Evolutionary conservation across 2,888 invertebrate species (phyloP).

Genomic region (Rhodophaea formosa): DNA sequence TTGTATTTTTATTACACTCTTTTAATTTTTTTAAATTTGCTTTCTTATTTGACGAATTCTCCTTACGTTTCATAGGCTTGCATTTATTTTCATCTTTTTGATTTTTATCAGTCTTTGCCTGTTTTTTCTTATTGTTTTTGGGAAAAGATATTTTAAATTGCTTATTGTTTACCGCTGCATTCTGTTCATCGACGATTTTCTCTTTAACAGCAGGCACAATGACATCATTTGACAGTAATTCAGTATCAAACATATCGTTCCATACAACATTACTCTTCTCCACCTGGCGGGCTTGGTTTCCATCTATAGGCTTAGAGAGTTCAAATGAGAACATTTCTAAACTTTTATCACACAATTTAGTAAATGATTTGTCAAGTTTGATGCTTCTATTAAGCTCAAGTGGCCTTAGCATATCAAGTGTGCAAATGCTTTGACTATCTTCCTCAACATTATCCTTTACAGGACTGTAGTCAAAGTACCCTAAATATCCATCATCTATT

Average conservation of each 20-base stretch:
- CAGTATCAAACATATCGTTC: conserved; percentile 60
- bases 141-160: not conserved
- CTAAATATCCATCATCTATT: too few relatives aligned
- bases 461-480: too few relatives aligned
- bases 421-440: not conserved
- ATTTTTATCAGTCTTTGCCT: not conserved
- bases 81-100: not conserved
- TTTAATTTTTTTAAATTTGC: conserved; percentile 37
- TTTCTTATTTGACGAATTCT: conserved; percentile 30
- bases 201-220: conserved; percentile 13
- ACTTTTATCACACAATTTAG: not conserved
- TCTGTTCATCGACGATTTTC: not conserved
- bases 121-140: not conserved
- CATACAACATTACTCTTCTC: conserved; percentile 38
- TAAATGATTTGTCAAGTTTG: not conserved
- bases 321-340: not conserved
- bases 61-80: not conserved
- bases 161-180: not conserved
- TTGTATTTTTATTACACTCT: conserved; percentile 26
- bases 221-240: conserved; percentile 39
- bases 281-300: not conserved
- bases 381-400: not conserved
- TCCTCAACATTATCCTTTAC: not conserved
- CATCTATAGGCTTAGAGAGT: not conserved
- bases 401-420: not conserved